Percentiles rank a stretch among this genome's conserved stretches.
Evolutionary conservation across 2,888 invertebrate genomes (phyloP).

Genomic region (Sarcophaga caerulescens): DNA sequence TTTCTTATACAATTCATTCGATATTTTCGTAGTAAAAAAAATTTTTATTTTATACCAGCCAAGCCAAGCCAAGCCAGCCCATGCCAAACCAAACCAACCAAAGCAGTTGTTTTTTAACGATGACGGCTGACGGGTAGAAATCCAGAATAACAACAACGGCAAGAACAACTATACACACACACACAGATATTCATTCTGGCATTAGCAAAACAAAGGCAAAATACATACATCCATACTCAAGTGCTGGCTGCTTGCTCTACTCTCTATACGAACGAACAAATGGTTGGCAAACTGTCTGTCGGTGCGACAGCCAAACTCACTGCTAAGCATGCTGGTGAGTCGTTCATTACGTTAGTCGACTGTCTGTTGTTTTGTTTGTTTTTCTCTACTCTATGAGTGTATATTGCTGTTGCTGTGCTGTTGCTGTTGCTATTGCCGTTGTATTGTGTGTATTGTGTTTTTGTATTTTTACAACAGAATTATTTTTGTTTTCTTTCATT

Average conservation of each 20-base stretch:
- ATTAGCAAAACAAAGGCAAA: constrained; percentile 38
- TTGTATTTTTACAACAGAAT: constrained; percentile 36
- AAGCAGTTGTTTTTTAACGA: constrained; percentile 29
- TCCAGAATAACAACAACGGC: constrained; percentile 52
- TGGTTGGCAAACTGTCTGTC: constrained; percentile 11
- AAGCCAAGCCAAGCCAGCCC: constrained; percentile 48
- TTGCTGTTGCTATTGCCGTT: constrained; percentile 14
- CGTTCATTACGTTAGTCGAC: constrained; percentile 23
- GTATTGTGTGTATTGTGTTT: neutral
- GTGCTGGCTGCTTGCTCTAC: constrained; percentile 20
- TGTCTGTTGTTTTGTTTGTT: constrained; percentile 43
- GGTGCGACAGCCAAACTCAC: neutral
- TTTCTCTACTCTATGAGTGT: constrained; percentile 25
- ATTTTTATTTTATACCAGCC: constrained; percentile 43
- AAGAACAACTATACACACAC: constrained; percentile 12
- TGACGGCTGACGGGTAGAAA: constrained; percentile 60
- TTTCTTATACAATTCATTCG: constrained; percentile 41
- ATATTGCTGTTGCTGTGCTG: constrained; percentile 12
- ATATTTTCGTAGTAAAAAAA: constrained; percentile 53
- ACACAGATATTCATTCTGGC: constrained; percentile 24
- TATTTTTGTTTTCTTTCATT: constrained; percentile 51
- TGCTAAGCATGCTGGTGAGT: neutral
- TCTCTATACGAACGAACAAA: constrained; percentile 7
- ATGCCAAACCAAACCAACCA: constrained; percentile 41
- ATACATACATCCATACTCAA: neutral